Evolutionary conservation across 2,888 invertebrate genomes (phyloP).

Genomic region (Onchidella celtica): DNA sequence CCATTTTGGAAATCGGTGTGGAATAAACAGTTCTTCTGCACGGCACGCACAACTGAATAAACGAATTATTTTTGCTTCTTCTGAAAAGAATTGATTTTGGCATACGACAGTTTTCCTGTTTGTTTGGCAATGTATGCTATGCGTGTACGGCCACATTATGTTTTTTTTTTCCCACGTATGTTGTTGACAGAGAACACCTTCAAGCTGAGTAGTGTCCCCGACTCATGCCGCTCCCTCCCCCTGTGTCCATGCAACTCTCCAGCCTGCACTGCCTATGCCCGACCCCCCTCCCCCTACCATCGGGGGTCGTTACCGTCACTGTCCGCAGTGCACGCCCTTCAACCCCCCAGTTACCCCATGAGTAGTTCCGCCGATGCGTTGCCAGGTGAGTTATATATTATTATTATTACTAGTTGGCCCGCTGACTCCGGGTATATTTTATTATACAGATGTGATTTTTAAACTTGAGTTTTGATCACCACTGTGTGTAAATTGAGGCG

Average conservation of each 20-base stretch:
- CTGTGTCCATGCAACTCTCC: conserved; percentile 53
- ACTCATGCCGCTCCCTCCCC: conserved; percentile 47
- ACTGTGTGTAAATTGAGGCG: too few species aligned
- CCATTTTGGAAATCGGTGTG: too few species aligned
- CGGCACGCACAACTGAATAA: too few species aligned
- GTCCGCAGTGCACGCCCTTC: conserved; percentile 71
- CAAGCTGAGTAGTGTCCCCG: conserved; percentile 52
- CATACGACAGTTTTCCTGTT: background rate
- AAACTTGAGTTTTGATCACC: too few species aligned
- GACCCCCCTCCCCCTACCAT: conserved; percentile 47
- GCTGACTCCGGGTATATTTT: too few species aligned
- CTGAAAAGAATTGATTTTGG: too few species aligned
- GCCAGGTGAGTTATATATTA: conserved; percentile 65
- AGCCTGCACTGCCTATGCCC: conserved; percentile 45
- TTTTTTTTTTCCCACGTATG: too few species aligned
- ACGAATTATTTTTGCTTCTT: too few species aligned
- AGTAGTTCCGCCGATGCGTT: conserved; percentile 61
- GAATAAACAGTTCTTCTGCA: too few species aligned
- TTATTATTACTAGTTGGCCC: too few species aligned
- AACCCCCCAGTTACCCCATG: conserved; percentile 70
- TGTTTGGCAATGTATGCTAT: background rate
- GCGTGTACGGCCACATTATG: too few species aligned
- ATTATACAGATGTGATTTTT: too few species aligned
- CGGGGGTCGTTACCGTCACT: conserved; percentile 67
- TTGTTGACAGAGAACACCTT: conserved; percentile 53